These are phyloP conservation scores for Carettochelys insculpta DNA, from an alignment of 2,113 vertebrate species.

Conservation along the genomic window DNA sequence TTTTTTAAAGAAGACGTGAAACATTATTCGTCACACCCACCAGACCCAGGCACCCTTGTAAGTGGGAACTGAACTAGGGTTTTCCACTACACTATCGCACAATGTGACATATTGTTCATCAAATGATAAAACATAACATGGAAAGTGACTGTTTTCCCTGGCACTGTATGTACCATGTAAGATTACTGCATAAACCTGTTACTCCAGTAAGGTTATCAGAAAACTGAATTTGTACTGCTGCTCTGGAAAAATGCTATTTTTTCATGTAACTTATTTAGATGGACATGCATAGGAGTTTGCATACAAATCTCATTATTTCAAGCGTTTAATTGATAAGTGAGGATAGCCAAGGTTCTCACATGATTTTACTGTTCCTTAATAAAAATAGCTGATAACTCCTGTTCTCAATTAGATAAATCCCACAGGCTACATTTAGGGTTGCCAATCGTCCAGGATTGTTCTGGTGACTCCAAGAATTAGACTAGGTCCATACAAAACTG, in stretches of 20 bases:
- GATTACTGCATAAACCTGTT: neutral
- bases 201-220: neutral
- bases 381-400: neutral
- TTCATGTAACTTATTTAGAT: neutral
- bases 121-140: neutral
- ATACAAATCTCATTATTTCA: neutral
- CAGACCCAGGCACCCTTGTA: neutral
- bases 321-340: neutral
- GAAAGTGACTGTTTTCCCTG: neutral
- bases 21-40: neutral
- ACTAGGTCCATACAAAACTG: too few species aligned
- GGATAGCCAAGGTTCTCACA: neutral
- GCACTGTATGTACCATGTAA: neutral
- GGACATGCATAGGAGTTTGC: neutral
- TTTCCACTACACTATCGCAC: neutral
- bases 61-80: neutral
- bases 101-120: neutral
- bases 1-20: neutral
- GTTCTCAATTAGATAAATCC: neutral
- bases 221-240: neutral
- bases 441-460: too few species aligned
- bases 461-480: too few species aligned
- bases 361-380: neutral
- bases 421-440: neutral
- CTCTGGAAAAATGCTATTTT: neutral